phyloP scores from a whole-genome alignment of 2,888 invertebrate genomes.

The Lasioglossum morio region DNA sequence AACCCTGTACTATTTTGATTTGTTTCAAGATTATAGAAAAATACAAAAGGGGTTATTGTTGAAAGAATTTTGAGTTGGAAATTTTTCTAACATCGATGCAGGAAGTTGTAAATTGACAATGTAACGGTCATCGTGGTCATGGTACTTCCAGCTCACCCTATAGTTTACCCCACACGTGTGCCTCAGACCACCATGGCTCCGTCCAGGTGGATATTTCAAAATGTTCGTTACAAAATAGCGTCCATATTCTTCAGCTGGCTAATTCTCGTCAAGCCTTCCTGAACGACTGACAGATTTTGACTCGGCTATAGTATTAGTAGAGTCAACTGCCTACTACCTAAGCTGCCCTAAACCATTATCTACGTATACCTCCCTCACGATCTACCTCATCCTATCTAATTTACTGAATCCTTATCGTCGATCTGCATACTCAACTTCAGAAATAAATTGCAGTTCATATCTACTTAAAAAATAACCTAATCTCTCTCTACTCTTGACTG shows the following conservation, averaged over 20 bases:
- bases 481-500: not conserved
- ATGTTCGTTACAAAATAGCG: constrained; percentile 78
- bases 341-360: not conserved
- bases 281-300: not conserved
- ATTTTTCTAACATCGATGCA: not conserved
- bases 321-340: not conserved
- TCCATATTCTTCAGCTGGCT: constrained; percentile 78
- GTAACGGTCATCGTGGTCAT: not conserved
- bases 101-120: not conserved
- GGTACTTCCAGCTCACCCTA: constrained; percentile 37
- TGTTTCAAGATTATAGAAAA: not conserved
- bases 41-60: not conserved
- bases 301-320: not conserved
- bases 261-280: constrained; percentile 76
- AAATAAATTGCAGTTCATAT: not conserved
- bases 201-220: constrained; percentile 79
- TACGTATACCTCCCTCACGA: not conserved
- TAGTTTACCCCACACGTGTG: constrained; percentile 38
- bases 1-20: not conserved
- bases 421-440: not conserved
- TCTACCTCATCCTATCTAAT: not conserved
- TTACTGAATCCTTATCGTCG: not conserved
- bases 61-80: not conserved
- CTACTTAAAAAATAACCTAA: not conserved
- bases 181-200: constrained; percentile 69